Evolutionary conservation across 2,113 vertebrate species (phyloP).

Genomic region (Vulpes lagopus): DNA sequence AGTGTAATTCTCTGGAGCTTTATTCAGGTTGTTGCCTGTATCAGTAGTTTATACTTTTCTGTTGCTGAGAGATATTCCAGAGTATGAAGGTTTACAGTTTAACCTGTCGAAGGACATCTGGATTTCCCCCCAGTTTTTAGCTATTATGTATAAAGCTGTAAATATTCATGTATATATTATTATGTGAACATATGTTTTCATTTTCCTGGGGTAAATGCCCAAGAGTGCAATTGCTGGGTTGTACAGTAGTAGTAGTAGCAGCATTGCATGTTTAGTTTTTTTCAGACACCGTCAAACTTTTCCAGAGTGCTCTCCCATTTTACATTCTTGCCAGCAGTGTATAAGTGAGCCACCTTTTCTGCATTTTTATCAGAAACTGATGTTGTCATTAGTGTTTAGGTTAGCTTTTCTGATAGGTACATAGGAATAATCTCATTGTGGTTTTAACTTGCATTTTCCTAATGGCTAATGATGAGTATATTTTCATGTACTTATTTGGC

Average conservation of each 20-base stretch:
- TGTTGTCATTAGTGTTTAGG: not conserved
- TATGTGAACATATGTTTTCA: slow-evolving; percentile 65
- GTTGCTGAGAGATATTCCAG: slow-evolving; percentile 4
- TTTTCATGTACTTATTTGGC: slow-evolving; percentile 20
- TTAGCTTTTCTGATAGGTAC: not conserved
- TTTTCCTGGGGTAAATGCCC: slow-evolving; percentile 52
- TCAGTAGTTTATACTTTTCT: slow-evolving; percentile 58
- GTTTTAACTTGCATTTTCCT: slow-evolving; percentile 46
- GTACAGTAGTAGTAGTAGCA: slow-evolving; percentile 25
- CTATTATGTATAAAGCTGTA: slow-evolving; percentile 17
- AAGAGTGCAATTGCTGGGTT: slow-evolving; percentile 22
- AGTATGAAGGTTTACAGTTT: not conserved
- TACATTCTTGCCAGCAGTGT: not conserved
- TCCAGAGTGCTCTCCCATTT: not conserved
- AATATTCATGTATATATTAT: slow-evolving; percentile 1
- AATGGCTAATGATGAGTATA: not conserved
- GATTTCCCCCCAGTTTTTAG: not conserved
- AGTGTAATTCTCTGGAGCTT: slow-evolving; percentile 18
- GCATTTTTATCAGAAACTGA: not conserved
- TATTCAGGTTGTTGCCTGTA: not conserved
- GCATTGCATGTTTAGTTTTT: slow-evolving; percentile 24
- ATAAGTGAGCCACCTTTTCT: slow-evolving; percentile 10
- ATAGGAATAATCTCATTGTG: not conserved
- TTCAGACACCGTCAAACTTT: slow-evolving; percentile 17
- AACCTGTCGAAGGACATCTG: slow-evolving; percentile 12